Base-by-base conservation (phyloP, 2,888 invertebrate genomes). In the Panopea generosa region DNA sequence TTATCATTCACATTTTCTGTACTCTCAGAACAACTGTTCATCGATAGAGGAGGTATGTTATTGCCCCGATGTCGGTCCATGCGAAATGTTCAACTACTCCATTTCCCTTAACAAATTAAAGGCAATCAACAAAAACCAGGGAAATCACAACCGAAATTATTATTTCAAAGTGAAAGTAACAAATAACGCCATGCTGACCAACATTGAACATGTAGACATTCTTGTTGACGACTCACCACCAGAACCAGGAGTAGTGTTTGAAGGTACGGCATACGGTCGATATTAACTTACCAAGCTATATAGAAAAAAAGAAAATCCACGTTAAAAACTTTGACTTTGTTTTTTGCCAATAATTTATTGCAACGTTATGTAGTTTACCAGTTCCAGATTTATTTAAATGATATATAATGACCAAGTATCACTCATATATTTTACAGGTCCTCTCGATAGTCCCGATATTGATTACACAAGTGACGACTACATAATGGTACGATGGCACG, bases 191-290 rank as follows among this genome's bases (percentile, higher is more conserved):
- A 50, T 45, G 22, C 59, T 84, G 1, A n/a, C 61, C 0, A 69
- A 33, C 16, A 53, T 66, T 16, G 75, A 80, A 24, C 69, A 69
- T n/a, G 29, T 80, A 0, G 76, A 79, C 18, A 79, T 86, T 18
- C 62, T 81, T 16, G 70, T 82, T 33, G 86, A 86, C 27, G 73
- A 75, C 26, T 82, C 86, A 22, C 74, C 78, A 40, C 86, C 86
- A 24, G 75, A 65, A 24, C 29, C 38, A 9, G 86, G 86, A 7
- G 66, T 78, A 20, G 75, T 84, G 4, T 45, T 60, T 4, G 82
- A 82, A 66, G 82, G 78, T 49, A 33, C 20, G 24, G 26, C 9
- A 33, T 33, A n/a, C n/a, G n/a, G n/a, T n/a, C n/a, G n/a, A n/a
- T n/a, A n/a, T n/a, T n/a, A n/a, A n/a, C n/a, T n/a, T n/a, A n/a